Conservation (phyloP, 2,113 vertebrate genomes). For the Orthonyx spaldingii region DNA sequence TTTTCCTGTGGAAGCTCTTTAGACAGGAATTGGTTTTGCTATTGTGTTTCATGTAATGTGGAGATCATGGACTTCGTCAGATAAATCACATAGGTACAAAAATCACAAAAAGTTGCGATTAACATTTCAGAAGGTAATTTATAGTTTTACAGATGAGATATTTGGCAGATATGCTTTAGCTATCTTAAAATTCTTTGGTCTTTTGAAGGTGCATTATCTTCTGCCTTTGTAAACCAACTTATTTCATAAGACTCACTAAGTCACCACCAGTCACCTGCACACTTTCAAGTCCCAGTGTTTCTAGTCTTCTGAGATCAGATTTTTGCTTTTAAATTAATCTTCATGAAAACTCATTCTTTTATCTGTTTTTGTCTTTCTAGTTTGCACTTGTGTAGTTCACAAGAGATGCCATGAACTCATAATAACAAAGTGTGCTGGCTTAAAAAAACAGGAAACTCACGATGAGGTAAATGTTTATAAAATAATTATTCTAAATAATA, state of each 20-base stretch:
- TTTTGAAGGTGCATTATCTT: neutral
- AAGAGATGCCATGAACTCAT: constrained; percentile 98
- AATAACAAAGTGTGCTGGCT: constrained; percentile 95
- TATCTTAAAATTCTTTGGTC: neutral
- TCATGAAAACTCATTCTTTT: neutral
- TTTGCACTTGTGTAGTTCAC: constrained; percentile 98
- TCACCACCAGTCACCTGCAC: neutral
- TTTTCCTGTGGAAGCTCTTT: neutral
- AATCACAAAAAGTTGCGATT: fast-evolving
- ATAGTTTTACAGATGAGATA: neutral
- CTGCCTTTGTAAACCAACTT: neutral
- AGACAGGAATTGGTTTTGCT: neutral
- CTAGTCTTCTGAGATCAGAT: neutral
- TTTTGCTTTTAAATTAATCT: neutral
- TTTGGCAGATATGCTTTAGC: neutral
- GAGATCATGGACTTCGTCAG: neutral
- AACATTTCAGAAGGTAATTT: neutral
- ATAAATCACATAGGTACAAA: neutral
- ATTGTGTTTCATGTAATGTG: neutral
- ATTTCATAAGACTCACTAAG: neutral
- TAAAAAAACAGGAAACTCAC: constrained; percentile 95
- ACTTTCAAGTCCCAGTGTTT: neutral
- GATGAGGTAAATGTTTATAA: constrained; percentile 85
- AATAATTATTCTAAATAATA: neutral
- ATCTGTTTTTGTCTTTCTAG: constrained; percentile 71